A percentile compares a stretch with the other conserved stretches of the same genome.
Evolutionary conservation across 2,113 vertebrate genomes (phyloP).

Genomic region (Psilopsiagon aurifrons): DNA sequence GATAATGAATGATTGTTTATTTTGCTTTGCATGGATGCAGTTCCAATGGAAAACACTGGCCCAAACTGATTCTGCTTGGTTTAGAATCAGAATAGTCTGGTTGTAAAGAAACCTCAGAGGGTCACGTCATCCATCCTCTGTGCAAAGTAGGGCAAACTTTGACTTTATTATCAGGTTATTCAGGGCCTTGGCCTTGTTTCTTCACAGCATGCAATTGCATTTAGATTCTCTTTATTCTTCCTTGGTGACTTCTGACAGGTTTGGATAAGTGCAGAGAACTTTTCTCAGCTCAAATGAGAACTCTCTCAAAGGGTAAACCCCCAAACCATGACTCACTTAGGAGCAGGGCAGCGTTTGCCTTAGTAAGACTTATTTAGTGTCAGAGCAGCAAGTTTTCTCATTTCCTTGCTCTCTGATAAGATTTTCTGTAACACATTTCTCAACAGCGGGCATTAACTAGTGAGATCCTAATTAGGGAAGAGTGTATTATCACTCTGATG

Average conservation of each 20-base stretch:
- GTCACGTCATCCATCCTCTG: neutral
- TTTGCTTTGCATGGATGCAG: neutral
- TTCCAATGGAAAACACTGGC: neutral
- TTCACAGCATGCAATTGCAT: neutral
- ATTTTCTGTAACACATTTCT: neutral
- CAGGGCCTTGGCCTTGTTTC: neutral
- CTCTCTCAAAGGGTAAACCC: neutral
- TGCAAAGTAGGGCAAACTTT: neutral
- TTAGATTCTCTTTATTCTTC: neutral
- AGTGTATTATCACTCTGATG: neutral
- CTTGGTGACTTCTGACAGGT: neutral
- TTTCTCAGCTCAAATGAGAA: neutral
- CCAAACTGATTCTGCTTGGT: neutral
- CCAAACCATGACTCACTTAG: neutral
- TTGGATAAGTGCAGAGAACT: neutral
- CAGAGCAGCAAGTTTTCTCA: neutral
- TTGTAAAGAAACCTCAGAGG: neutral
- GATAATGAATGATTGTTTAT: neutral
- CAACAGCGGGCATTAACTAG: neutral
- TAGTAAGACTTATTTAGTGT: neutral
- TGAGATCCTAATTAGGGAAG: neutral
- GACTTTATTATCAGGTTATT: neutral
- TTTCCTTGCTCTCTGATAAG: conserved; percentile 2
- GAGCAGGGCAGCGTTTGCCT: neutral
- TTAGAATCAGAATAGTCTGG: neutral